Percentiles rank a stretch among this genome's conserved stretches.
phyloP scores from a whole-genome alignment of 1,140 invertebrate genomes.

The Drosophila nikananu region DNA sequence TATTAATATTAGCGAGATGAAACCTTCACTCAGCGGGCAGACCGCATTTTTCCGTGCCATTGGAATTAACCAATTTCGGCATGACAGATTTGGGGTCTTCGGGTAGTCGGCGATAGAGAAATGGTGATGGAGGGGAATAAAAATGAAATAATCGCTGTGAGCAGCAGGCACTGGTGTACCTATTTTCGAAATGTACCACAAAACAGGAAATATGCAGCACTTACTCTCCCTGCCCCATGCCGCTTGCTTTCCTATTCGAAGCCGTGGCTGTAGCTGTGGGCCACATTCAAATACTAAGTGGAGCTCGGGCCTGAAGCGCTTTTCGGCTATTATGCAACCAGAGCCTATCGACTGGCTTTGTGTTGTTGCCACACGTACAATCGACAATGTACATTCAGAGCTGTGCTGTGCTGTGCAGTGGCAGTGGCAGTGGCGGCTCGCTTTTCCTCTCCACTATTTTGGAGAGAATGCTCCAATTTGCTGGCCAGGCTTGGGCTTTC shows the following conservation, averaged over 20 bases:
- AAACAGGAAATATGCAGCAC: constrained; percentile 55
- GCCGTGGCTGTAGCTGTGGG: constrained; percentile 16
- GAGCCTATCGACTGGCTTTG: constrained; percentile 46
- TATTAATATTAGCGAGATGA: neutral
- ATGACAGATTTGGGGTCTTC: constrained; percentile 31
- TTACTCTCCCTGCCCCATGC: constrained; percentile 27
- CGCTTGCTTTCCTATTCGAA: constrained; percentile 38
- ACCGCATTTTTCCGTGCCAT: constrained; percentile 9
- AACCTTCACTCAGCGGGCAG: constrained; percentile 1
- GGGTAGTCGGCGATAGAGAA: constrained; percentile 12
- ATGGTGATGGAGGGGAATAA: constrained; percentile 19
- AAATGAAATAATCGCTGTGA: constrained; percentile 31
- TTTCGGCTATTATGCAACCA: constrained; percentile 53
- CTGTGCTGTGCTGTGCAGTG: neutral
- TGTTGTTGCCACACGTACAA: constrained; percentile 27
- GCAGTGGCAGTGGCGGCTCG: constrained; percentile 14
- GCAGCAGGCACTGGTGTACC: constrained; percentile 10
- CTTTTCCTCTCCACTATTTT: constrained; percentile 29
- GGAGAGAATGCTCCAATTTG: constrained; percentile 47
- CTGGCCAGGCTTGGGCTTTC: constrained; percentile 17
- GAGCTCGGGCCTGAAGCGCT: constrained; percentile 40
- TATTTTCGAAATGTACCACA: constrained; percentile 45
- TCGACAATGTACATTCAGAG: constrained; percentile 36
- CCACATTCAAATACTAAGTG: constrained; percentile 58
- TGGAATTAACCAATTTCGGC: constrained; percentile 29